A percentile compares a stretch with the other conserved stretches of the same genome.
Evolutionary conservation across 2,113 vertebrate genomes (phyloP).

Genomic region (Poeciliopsis prolifica): DNA sequence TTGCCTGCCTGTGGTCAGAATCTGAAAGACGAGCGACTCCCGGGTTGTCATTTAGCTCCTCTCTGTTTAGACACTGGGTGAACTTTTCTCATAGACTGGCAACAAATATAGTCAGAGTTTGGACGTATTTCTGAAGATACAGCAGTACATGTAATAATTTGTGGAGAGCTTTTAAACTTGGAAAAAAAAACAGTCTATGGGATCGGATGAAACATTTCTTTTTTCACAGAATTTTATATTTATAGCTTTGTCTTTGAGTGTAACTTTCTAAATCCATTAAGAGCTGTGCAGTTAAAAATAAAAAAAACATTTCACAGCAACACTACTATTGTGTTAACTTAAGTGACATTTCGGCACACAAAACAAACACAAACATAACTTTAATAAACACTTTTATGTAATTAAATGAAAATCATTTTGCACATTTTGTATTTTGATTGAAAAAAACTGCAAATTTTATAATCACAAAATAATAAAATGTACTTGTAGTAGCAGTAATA

Average conservation of each 20-base stretch:
- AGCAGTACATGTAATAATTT: neutral
- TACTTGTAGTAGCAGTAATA: too few relatives aligned
- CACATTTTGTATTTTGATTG: too few relatives aligned
- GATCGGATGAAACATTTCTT: neutral
- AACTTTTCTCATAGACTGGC: neutral
- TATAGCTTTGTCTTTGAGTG: neutral
- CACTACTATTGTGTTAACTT: neutral
- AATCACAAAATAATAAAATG: too few relatives aligned
- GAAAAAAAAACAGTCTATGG: neutral
- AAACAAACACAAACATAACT: too few relatives aligned
- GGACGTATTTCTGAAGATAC: neutral
- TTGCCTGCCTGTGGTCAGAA: conserved; percentile 60
- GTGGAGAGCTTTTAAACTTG: neutral
- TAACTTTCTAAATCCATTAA: too few relatives aligned
- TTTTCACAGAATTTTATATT: neutral
- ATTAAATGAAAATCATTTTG: too few relatives aligned
- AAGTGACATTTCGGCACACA: neutral
- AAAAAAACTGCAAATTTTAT: too few relatives aligned
- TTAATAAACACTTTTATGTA: too few relatives aligned
- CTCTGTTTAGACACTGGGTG: conserved; percentile 1
- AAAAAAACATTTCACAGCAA: neutral
- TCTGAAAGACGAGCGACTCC: conserved; percentile 41
- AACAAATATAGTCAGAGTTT: conserved; percentile 1
- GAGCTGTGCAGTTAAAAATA: too few relatives aligned
- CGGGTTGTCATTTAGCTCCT: conserved; percentile 37